A percentile compares a stretch with the other conserved stretches of the same genome.
Evolutionary conservation across 2,888 invertebrate genomes (phyloP).

Genomic region (Cantharis flavilabris): DNA sequence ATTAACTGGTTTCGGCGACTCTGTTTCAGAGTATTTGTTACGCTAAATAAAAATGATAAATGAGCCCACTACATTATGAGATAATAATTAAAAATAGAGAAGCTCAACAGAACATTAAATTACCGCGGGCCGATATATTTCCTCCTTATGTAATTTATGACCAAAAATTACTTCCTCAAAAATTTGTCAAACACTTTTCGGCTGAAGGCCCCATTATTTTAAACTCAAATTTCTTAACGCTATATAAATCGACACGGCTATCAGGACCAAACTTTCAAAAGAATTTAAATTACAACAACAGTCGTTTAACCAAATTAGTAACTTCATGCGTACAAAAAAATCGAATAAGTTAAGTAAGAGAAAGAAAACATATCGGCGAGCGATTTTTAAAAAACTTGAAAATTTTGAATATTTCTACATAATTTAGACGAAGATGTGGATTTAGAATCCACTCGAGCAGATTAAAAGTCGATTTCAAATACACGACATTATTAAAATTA

Average conservation of each 20-base stretch:
- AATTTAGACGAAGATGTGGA: not conserved
- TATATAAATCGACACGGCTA: not conserved
- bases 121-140: not conserved
- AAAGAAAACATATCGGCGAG: not conserved
- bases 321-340: not conserved
- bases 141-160: not conserved
- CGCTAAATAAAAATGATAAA: constrained; percentile 27
- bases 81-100: constrained; percentile 2
- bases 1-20: constrained; percentile 24
- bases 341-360: not conserved
- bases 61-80: constrained; percentile 4
- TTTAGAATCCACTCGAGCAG: no score
- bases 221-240: not conserved
- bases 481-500: not conserved
- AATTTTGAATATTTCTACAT: not conserved
- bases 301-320: not conserved
- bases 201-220: not conserved
- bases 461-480: not conserved
- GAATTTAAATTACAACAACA: not conserved
- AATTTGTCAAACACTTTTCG: not conserved
- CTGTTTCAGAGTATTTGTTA: constrained; percentile 16
- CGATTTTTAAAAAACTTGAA: not conserved
- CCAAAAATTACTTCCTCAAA: not conserved
- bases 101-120: constrained; percentile 2
- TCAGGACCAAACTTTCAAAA: no score